A percentile compares a stretch with the other conserved stretches of the same genome.
Evolutionary conservation across 1,140 invertebrate genomes (phyloP).

Genomic region (Nephotettix cincticeps): DNA sequence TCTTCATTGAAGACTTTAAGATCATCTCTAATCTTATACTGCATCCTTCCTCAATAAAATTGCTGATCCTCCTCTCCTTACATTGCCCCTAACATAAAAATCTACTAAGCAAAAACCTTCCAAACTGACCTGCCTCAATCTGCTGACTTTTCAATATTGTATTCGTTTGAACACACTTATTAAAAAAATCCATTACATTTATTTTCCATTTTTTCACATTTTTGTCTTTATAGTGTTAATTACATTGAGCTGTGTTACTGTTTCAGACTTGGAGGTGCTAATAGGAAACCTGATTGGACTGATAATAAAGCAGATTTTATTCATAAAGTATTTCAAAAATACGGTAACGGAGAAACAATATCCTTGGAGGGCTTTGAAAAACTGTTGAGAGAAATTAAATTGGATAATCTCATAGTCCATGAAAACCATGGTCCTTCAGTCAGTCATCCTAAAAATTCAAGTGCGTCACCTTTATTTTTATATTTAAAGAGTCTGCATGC

Average conservation of each 20-base stretch:
- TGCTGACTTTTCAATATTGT: too few relatives aligned
- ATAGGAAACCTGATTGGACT: neutral
- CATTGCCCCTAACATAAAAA: neutral
- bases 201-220: too few relatives aligned
- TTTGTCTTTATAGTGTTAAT: too few relatives aligned
- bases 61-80: neutral
- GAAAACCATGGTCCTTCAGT: neutral
- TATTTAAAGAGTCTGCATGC: neutral
- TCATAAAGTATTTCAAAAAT: slow-evolving; percentile 30
- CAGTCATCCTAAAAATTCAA: neutral
- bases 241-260: too few relatives aligned
- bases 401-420: slow-evolving; percentile 2
- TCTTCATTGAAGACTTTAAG: neutral
- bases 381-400: slow-evolving; percentile 26
- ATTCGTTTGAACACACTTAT: too few relatives aligned
- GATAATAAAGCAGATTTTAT: slow-evolving; percentile 29
- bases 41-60: neutral
- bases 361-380: slow-evolving; percentile 34
- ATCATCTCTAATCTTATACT: neutral
- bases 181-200: too few relatives aligned
- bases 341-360: slow-evolving; percentile 33
- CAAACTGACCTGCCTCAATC: too few relatives aligned
- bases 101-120: too few relatives aligned
- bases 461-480: neutral
- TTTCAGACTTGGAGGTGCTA: neutral